A percentile compares a stretch with the other conserved stretches of the same genome.
These are phyloP conservation scores for Heliothis virescens DNA, from an alignment of 1,140 invertebrate genomes.

Conservation along the genomic window DNA sequence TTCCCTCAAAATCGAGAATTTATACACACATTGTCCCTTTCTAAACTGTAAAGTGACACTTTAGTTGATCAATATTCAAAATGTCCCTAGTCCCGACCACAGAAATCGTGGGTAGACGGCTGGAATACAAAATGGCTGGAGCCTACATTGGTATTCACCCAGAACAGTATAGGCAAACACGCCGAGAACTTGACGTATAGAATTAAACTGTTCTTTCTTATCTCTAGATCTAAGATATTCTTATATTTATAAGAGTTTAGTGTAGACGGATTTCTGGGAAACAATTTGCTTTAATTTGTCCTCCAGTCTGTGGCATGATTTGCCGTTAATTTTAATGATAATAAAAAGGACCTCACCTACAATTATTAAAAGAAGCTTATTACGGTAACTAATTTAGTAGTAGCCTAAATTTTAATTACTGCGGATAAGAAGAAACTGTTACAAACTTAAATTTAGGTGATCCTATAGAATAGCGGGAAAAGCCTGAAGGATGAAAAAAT, in stretches of 20 bases:
- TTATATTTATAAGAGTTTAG: neutral
- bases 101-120: slow-evolving; percentile 75
- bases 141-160: slow-evolving; percentile 74
- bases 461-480: too few species aligned
- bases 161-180: slow-evolving; percentile 64
- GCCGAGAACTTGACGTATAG: slow-evolving; percentile 65
- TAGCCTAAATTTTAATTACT: too few species aligned
- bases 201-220: slow-evolving; percentile 74
- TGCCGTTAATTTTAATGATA: too few species aligned
- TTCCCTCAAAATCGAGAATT: slow-evolving; percentile 65
- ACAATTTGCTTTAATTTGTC: neutral
- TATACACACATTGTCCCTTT: slow-evolving; percentile 53
- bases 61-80: slow-evolving; percentile 78
- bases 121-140: slow-evolving; percentile 68
- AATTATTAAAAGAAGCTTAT: too few species aligned
- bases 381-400: too few species aligned
- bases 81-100: slow-evolving; percentile 70
- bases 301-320: neutral
- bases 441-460: too few species aligned
- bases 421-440: too few species aligned
- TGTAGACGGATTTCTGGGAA: neutral
- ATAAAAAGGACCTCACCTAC: too few species aligned
- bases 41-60: slow-evolving; percentile 51
- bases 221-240: slow-evolving; percentile 72
- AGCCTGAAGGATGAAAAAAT: too few species aligned